Percentiles rank a stretch among this genome's conserved stretches.
phyloP scores from a whole-genome alignment of 2,113 vertebrate genomes.

The Pelvicachromis taeniatus region DNA sequence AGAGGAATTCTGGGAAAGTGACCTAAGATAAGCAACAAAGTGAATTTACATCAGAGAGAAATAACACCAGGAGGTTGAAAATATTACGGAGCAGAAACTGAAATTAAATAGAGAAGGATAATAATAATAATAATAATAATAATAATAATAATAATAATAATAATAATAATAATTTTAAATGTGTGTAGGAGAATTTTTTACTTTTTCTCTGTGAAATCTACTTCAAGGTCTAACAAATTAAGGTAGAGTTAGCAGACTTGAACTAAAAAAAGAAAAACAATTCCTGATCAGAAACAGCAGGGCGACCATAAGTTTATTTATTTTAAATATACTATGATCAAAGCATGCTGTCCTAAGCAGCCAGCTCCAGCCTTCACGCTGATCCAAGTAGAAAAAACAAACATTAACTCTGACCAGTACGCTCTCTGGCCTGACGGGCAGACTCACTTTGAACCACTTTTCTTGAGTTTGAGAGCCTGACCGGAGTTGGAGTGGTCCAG shows the following conservation, averaged over 20 bases:
- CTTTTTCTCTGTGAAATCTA: background rate
- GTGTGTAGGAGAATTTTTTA: background rate
- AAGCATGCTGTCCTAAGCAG: background rate
- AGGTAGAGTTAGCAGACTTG: background rate
- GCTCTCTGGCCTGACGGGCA: background rate
- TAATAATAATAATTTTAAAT: background rate
- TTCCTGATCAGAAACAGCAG: background rate
- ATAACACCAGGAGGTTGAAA: background rate
- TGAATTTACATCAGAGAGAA: background rate
- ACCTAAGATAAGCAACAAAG: constrained; percentile 66
- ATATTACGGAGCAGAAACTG: background rate
- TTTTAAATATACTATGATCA: background rate
- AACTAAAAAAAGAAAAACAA: background rate
- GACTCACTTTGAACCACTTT: constrained; percentile 88
- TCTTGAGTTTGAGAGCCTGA: constrained; percentile 85
- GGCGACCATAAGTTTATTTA: background rate
- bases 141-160: background rate
- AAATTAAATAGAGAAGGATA: background rate
- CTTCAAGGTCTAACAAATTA: background rate
- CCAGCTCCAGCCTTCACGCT: background rate
- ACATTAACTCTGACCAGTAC: background rate
- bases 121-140: background rate
- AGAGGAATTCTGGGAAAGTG: constrained; percentile 90
- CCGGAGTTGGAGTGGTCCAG: constrained; percentile 80
- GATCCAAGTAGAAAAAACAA: background rate